These are phyloP conservation scores for Actinia equina DNA, from an alignment of 64 coral and sea anemone genomes.

Conservation along the genomic window DNA sequence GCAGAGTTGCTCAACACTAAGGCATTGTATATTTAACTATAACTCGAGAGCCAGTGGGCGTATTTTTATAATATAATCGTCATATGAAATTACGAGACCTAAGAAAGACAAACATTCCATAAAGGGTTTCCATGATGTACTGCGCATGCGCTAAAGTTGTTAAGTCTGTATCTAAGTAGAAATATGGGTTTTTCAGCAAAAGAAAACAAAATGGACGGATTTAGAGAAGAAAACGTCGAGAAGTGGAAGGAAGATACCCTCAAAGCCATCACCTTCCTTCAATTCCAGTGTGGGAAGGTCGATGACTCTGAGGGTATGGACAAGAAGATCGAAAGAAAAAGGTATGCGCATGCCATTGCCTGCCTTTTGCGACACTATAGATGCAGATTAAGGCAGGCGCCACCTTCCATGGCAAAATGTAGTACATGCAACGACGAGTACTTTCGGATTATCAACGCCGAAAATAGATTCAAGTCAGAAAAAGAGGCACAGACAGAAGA, in stretches of 20 bases:
- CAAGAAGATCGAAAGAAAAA: neutral
- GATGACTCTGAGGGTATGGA: neutral
- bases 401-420: neutral
- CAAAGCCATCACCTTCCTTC: neutral
- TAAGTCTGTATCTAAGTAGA: too few relatives aligned
- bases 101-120: too few relatives aligned
- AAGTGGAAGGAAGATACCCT: neutral
- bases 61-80: too few relatives aligned
- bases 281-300: neutral
- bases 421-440: neutral
- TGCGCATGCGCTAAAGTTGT: too few relatives aligned
- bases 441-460: neutral
- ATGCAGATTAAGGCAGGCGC: neutral
- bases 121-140: too few relatives aligned
- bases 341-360: neutral
- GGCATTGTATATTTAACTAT: too few relatives aligned
- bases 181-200: too few relatives aligned
- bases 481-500: neutral
- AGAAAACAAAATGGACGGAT: neutral
- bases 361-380: neutral
- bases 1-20: neutral
- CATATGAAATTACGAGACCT: too few relatives aligned
- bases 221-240: neutral
- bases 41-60: too few relatives aligned
- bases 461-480: neutral